Conservation (phyloP, 1,140 invertebrate genomes). For the Plectus sambesii region DNA sequence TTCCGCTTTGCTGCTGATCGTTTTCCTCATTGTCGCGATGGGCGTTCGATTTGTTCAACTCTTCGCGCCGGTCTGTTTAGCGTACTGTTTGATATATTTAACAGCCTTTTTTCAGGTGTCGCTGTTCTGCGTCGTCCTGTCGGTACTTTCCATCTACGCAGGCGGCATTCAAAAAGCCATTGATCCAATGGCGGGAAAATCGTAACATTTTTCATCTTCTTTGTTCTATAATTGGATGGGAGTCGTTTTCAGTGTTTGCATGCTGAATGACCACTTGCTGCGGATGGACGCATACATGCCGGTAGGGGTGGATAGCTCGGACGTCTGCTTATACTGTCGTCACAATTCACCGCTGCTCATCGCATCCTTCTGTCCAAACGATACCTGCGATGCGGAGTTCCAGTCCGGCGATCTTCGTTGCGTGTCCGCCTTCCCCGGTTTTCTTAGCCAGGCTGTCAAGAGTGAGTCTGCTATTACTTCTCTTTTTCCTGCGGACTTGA, state of each 20-base stretch:
- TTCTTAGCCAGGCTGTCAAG: too few species aligned
- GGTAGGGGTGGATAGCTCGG: conserved; percentile 15
- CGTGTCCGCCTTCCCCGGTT: conserved; percentile 33
- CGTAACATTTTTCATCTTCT: conserved; percentile 12
- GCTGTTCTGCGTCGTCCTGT: conserved; percentile 50
- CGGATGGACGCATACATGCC: conserved; percentile 33
- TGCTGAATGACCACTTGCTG: conserved; percentile 36
- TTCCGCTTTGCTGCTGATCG: conserved; percentile 48
- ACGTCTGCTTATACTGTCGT: conserved; percentile 41
- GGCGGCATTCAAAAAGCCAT: conserved; percentile 46
- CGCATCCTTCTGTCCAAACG: too few species aligned
- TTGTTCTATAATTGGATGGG: neutral
- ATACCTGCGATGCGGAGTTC: too few species aligned
- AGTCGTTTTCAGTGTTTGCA: conserved; percentile 33
- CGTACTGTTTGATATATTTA: conserved; percentile 5
- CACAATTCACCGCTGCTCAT: too few species aligned
- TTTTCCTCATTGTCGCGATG: conserved; percentile 50
- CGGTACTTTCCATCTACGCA: conserved; percentile 52
- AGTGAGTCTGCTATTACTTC: conserved; percentile 10
- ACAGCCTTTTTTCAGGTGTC: conserved; percentile 41
- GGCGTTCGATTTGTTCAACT: conserved; percentile 53
- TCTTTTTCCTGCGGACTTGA: conserved; percentile 6
- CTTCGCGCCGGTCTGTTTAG: conserved; percentile 47
- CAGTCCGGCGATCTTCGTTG: conserved; percentile 27
- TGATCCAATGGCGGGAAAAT: conserved; percentile 35